Evolutionary conservation across 1,140 invertebrate genomes (phyloP).

Genomic region (Apis florea): DNA sequence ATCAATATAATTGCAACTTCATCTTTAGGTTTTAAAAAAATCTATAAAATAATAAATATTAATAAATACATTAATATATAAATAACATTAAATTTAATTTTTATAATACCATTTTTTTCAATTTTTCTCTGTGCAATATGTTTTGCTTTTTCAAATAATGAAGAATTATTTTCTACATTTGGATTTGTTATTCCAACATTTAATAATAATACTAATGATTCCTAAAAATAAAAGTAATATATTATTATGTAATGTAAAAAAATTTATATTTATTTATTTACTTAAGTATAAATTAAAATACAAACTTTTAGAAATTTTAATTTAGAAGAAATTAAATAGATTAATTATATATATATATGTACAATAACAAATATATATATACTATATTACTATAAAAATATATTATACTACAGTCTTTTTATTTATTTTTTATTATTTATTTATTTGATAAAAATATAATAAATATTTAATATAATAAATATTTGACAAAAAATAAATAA

Average conservation of each 20-base stretch:
- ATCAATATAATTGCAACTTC: constrained; percentile 68
- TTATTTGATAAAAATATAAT: neutral
- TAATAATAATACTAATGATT: constrained; percentile 52
- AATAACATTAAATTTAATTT: neutral
- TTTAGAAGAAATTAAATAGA: neutral
- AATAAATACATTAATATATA: neutral
- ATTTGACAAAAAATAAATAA: neutral
- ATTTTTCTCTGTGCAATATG: constrained; percentile 56
- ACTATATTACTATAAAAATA: no score
- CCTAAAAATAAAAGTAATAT: constrained; percentile 44
- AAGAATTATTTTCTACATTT: constrained; percentile 14
- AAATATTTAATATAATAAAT: neutral
- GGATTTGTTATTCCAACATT: constrained; percentile 53
- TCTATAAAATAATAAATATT: constrained; percentile 42
- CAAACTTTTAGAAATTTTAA: no score
- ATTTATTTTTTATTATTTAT: neutral
- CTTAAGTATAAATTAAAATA: neutral
- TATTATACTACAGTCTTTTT: no score
- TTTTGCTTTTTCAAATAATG: constrained; percentile 63
- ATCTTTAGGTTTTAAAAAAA: constrained; percentile 65
- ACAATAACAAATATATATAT: neutral
- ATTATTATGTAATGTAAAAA: neutral
- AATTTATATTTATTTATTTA: neutral
- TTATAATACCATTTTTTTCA: constrained; percentile 61
- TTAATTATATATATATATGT: neutral